Percentiles rank a stretch among this genome's conserved stretches.
Evolutionary conservation across 2,797 vertebrate species (phyloP).

Genomic region (Pangasius djambal): DNA sequence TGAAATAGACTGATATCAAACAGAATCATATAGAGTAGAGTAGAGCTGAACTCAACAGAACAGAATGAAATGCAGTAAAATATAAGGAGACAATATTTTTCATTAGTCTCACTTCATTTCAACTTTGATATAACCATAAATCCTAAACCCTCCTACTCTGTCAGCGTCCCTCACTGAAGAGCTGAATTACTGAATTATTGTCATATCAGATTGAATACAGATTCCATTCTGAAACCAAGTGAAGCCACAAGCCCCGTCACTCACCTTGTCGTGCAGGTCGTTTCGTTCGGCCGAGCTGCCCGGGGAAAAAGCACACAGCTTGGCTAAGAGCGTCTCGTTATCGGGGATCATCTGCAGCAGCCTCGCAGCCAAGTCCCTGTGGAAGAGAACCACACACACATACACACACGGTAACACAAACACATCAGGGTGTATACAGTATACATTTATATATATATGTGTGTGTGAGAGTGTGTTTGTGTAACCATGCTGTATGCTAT

Average conservation of each 20-base stretch:
- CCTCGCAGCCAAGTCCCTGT: conserved; percentile 87
- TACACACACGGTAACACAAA: conserved; percentile 1
- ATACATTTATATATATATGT: not conserved
- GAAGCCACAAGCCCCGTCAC: not conserved
- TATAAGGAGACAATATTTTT: no score
- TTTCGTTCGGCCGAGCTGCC: conserved; percentile 83
- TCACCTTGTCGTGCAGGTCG: conserved; percentile 86
- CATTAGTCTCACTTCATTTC: not conserved
- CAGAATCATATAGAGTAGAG: not conserved
- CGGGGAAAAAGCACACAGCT: conserved; percentile 91
- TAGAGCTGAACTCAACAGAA: not conserved
- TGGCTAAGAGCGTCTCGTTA: conserved; percentile 82
- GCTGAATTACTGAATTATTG: not conserved
- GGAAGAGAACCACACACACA: conserved; percentile 17
- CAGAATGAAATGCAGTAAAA: no score
- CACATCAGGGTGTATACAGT: not conserved
- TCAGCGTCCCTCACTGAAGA: no score
- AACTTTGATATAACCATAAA: not conserved
- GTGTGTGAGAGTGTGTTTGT: not conserved
- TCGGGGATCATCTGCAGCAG: conserved; percentile 89
- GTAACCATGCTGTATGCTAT: not conserved
- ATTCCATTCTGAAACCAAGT: no score
- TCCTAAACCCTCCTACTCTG: not conserved
- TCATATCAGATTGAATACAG: not conserved
- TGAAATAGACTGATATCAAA: not conserved